Evolutionary conservation across 1,140 invertebrate genomes (phyloP).

Genomic region (Helicoverpa zea): DNA sequence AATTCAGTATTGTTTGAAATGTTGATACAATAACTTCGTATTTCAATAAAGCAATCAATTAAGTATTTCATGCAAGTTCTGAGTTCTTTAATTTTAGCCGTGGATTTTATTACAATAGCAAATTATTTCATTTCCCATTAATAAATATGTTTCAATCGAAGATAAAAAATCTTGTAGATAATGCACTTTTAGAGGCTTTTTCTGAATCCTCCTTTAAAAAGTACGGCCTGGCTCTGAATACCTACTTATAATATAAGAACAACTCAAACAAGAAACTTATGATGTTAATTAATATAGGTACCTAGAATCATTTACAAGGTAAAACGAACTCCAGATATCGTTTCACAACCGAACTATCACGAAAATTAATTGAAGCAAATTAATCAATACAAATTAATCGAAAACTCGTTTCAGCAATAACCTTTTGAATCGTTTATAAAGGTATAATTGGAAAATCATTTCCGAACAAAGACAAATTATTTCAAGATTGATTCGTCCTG

Average conservation of each 20-base stretch:
- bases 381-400: constrained; percentile 33
- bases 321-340: background rate
- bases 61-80: background rate
- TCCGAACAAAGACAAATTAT: constrained; percentile 20
- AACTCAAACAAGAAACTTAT: no score
- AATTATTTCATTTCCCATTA: no score
- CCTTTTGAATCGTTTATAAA: constrained; percentile 32
- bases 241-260: no score
- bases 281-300: no score
- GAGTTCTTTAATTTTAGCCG: no score
- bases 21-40: background rate
- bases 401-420: constrained; percentile 46
- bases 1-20: constrained; percentile 12
- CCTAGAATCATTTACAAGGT: no score
- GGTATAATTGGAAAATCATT: constrained; percentile 36
- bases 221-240: no score
- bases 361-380: constrained; percentile 27
- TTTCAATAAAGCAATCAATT: background rate
- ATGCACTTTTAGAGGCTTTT: no score
- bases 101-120: no score
- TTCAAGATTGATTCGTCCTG: constrained; percentile 50
- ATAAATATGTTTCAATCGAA: no score
- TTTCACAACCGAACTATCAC: background rate
- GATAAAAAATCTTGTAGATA: no score
- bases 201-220: no score